A percentile compares a stretch with the other conserved stretches of the same genome.
Evolutionary conservation across 1,140 invertebrate species (phyloP).

Genomic region (Colletes latitarsis): DNA sequence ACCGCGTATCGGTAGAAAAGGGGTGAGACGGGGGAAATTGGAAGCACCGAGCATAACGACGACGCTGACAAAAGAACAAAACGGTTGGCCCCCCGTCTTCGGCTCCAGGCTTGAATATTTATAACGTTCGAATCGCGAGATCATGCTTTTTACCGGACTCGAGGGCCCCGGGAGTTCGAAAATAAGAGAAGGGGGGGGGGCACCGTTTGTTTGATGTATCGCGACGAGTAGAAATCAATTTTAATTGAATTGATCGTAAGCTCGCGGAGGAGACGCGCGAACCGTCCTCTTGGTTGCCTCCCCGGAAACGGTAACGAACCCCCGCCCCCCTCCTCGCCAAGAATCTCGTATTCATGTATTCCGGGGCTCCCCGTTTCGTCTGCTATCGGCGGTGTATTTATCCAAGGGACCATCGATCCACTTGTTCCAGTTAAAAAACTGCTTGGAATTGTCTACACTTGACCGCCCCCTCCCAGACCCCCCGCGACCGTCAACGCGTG

Average conservation of each 20-base stretch:
- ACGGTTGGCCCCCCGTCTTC: constrained; percentile 24
- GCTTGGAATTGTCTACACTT: neutral
- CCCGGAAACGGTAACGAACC: constrained; percentile 25
- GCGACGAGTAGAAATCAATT: constrained; percentile 51
- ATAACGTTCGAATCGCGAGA: constrained; percentile 60
- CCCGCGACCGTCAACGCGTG: neutral
- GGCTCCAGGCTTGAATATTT: constrained; percentile 63
- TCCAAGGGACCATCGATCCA: constrained; percentile 37
- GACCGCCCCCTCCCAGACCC: too few relatives aligned
- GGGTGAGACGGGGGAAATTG: constrained; percentile 35
- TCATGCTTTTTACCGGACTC: constrained; percentile 43
- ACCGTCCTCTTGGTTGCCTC: neutral
- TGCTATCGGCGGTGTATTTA: constrained; percentile 1
- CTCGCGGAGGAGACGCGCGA: neutral
- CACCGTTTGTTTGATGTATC: constrained; percentile 57
- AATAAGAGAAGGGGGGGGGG: constrained; percentile 10
- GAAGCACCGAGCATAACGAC: constrained; percentile 48
- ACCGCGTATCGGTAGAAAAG: neutral
- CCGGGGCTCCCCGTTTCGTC: constrained; percentile 5
- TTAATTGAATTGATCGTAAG: constrained; percentile 62
- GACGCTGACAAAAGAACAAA: constrained; percentile 63
- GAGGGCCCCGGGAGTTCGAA: constrained; percentile 24
- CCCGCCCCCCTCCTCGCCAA: too few relatives aligned
- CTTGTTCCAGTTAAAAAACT: constrained; percentile 17
- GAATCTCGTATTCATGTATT: constrained; percentile 48